These are phyloP conservation scores for Baronia brevicornis DNA, from an alignment of 2,888 invertebrate species.

Conservation along the genomic window DNA sequence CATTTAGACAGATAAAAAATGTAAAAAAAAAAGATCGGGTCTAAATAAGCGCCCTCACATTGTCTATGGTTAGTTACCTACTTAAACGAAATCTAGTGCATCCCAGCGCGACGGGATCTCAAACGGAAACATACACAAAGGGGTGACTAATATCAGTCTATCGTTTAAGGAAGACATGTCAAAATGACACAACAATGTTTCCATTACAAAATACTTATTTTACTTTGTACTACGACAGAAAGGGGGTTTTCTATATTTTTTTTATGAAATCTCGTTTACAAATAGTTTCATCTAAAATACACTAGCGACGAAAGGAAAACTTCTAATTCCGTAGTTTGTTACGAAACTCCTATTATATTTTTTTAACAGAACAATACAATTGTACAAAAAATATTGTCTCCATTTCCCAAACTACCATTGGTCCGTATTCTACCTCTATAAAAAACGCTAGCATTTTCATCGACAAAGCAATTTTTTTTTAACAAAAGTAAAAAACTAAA, in stretches of 20 bases:
- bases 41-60: slow-evolving; percentile 64
- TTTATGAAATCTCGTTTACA: slow-evolving; percentile 37
- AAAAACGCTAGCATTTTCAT: slow-evolving; percentile 32
- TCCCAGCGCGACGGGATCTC: slow-evolving; percentile 60
- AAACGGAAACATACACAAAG: slow-evolving; percentile 27
- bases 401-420: slow-evolving; percentile 57
- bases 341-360: slow-evolving; percentile 18
- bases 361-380: slow-evolving; percentile 55
- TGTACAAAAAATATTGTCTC: slow-evolving; percentile 66
- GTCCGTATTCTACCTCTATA: slow-evolving; percentile 58
- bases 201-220: slow-evolving; percentile 54
- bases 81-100: slow-evolving; percentile 60
- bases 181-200: slow-evolving; percentile 29
- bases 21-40: slow-evolving; percentile 27
- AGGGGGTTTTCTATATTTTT: slow-evolving; percentile 36
- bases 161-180: slow-evolving; percentile 58
- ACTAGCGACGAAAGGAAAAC: slow-evolving; percentile 33
- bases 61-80: slow-evolving; percentile 23
- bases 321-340: slow-evolving; percentile 33
- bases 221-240: slow-evolving; percentile 67
- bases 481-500: slow-evolving; percentile 33
- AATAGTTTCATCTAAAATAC: slow-evolving; percentile 42
- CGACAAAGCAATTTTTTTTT: slow-evolving; percentile 33
- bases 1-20: slow-evolving; percentile 14
- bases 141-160: slow-evolving; percentile 62